Base-by-base conservation (phyloP, 2,888 invertebrate genomes). In the Melanostoma mellinum region DNA sequence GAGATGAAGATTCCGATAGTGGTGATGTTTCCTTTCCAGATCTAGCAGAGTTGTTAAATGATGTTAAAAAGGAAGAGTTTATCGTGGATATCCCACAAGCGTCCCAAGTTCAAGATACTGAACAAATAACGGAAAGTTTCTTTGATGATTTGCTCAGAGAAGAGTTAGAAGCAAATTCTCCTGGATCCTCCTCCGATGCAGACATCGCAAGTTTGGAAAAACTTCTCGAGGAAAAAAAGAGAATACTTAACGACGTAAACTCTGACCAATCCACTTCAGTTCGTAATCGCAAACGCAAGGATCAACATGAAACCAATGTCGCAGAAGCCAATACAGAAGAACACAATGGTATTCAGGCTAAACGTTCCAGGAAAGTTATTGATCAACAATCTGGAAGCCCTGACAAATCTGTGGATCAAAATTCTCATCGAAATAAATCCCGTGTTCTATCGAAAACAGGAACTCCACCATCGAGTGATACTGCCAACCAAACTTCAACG, bases 41-140 rank as follows among this genome's bases (percentile, higher is more conserved):
- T 9, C 8, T 82, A 0, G 58, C 61, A 3, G 36, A 61, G 5
- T 40, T 84, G 0, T 48, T 84, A 36, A 48, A 78, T 33, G 69
- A 65, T 2, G 69, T 84, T 0, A 73, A 79, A 38, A 52, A 63
- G 10, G 82, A 82, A 30, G 73, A 73, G 0, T 38, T 9, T 4
- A 10, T 48, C 6, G 53, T 68, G 8, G 75, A 44, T 2, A 48
- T 52, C 10, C 38, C 52, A 4, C 40, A 52, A 44, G 6, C n/a
- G 1, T 20, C 20, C 20, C 20, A 20, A 20, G 50, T 48, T 2
- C 8, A 33, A 4, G 35, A 33, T 30, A 33, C 0, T 4, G 56
- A 33, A 35, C 8, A 48, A 33, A 32, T 61, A 32, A 10, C 74
- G 6, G 74, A 68, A 38, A 53, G 36, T 2, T 65, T 56, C 8